These are phyloP conservation scores for Acanthurus lineatus DNA, from an alignment of 2,797 vertebrate species.

Conservation along the genomic window DNA sequence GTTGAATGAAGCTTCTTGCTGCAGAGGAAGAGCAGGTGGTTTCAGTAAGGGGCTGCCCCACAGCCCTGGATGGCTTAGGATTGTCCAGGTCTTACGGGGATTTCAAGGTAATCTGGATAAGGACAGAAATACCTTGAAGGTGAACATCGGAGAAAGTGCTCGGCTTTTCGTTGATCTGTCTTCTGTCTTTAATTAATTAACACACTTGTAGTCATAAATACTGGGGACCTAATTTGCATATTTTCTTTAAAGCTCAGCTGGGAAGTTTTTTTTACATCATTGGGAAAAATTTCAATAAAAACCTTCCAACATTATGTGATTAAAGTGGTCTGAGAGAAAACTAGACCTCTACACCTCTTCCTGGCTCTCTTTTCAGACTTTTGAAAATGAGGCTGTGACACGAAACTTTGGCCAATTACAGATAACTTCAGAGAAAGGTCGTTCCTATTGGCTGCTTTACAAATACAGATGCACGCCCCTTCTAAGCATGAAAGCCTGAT, in stretches of 20 bases:
- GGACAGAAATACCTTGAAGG: constrained; percentile 86
- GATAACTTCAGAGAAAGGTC: too few species aligned
- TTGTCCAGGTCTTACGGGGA: constrained; percentile 82
- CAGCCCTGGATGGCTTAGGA: constrained; percentile 78
- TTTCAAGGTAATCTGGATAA: constrained; percentile 88
- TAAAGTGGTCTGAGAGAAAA: too few species aligned
- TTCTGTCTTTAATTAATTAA: constrained; percentile 59
- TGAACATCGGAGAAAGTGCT: constrained; percentile 75
- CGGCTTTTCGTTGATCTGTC: constrained; percentile 47
- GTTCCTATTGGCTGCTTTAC: too few species aligned
- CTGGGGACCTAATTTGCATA: background rate
- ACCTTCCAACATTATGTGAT: too few species aligned
- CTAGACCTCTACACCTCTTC: too few species aligned
- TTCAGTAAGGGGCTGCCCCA: constrained; percentile 69
- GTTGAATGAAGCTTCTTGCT: constrained; percentile 22
- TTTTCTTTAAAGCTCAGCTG: background rate
- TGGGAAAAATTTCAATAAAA: too few species aligned
- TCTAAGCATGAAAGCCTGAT: too few species aligned
- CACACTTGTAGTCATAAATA: background rate
- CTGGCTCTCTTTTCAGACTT: too few species aligned
- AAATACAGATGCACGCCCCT: too few species aligned
- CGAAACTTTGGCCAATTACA: too few species aligned
- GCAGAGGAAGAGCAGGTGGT: constrained; percentile 55
- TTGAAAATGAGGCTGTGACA: too few species aligned
- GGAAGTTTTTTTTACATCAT: too few species aligned